phyloP scores from a whole-genome alignment of 2,797 vertebrate species.

The Notolabrus celidotus region DNA sequence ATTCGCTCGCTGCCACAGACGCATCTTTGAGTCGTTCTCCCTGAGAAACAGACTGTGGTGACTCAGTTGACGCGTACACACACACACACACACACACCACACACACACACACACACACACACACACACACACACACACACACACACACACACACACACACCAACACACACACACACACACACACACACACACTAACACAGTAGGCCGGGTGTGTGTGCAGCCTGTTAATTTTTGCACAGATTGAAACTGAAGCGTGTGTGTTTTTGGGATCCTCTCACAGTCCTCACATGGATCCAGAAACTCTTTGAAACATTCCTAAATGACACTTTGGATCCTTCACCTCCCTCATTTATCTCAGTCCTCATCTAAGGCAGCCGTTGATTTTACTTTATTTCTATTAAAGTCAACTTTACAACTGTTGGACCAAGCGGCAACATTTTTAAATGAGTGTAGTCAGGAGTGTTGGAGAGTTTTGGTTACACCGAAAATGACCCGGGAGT shows the following conservation, averaged over 20 bases:
- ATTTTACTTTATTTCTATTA: too few species aligned
- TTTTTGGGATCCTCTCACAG: conserved; percentile 1
- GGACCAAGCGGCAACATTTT: too few species aligned
- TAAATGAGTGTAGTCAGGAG: too few species aligned
- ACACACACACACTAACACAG: too few species aligned
- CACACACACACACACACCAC: background rate
- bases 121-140: background rate
- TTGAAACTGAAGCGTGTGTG: background rate
- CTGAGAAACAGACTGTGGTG: conserved; percentile 14
- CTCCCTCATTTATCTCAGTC: too few species aligned
- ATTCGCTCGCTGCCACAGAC: conserved; percentile 1
- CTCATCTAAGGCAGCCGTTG: too few species aligned
- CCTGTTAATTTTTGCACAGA: background rate
- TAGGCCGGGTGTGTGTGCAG: background rate
- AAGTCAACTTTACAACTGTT: too few species aligned
- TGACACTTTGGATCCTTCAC: too few species aligned
- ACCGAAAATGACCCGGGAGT: too few species aligned
- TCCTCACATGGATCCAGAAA: background rate
- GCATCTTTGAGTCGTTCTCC: background rate
- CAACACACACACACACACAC: too few species aligned
- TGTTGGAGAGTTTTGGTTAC: too few species aligned
- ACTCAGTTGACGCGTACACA: background rate
- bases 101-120: background rate
- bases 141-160: background rate
- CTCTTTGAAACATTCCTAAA: too few species aligned